Evolutionary conservation across 2,797 vertebrate species (phyloP).

Genomic region (Bovichtus diacanthus): DNA sequence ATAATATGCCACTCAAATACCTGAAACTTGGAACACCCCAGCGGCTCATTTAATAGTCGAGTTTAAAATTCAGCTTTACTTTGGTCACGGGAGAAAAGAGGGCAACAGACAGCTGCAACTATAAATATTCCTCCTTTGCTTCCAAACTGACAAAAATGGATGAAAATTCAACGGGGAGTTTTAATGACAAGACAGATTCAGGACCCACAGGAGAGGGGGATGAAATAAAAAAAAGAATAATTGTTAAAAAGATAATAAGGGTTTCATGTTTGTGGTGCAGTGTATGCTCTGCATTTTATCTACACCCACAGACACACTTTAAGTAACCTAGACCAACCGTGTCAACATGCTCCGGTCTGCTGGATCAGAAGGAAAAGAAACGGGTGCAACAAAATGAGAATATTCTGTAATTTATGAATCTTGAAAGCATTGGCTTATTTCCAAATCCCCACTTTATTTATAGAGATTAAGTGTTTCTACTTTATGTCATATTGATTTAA

Average conservation of each 20-base stretch:
- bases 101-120: slow-evolving; percentile 18
- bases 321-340: background rate
- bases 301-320: slow-evolving; percentile 6
- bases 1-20: slow-evolving; percentile 61
- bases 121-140: slow-evolving; percentile 30
- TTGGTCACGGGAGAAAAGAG: slow-evolving; percentile 10
- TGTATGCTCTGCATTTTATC: slow-evolving; percentile 4
- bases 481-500: background rate
- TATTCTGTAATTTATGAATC: background rate
- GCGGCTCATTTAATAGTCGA: slow-evolving; percentile 35
- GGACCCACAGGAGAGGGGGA: slow-evolving; percentile 22
- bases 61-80: slow-evolving; percentile 53
- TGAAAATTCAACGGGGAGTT: slow-evolving; percentile 32
- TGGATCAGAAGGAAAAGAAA: slow-evolving; percentile 5
- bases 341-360: background rate
- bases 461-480: background rate
- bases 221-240: slow-evolving; percentile 28
- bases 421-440: background rate
- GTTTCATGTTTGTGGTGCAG: slow-evolving; percentile 46
- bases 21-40: slow-evolving; percentile 33
- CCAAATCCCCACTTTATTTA: background rate
- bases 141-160: slow-evolving; percentile 14
- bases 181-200: slow-evolving; percentile 48
- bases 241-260: background rate
- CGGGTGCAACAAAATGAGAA: background rate